These are phyloP conservation scores for Leptothorax acervorum DNA, from an alignment of 2,888 invertebrate genomes.

Conservation along the genomic window DNA sequence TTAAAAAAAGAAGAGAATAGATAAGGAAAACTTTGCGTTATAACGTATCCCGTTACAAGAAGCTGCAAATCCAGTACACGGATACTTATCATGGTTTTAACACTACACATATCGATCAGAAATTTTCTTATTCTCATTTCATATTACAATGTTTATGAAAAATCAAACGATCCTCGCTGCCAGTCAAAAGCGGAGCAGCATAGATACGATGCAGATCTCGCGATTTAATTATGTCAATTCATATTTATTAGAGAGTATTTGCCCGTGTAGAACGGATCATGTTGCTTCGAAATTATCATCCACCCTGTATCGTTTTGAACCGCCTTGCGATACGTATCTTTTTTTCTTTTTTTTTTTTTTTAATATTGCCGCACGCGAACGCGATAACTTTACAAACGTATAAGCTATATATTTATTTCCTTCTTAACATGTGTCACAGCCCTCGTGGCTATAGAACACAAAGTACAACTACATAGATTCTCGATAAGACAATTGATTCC, in stretches of 20 bases:
- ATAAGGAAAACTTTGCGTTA: background rate
- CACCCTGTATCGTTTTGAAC: slow-evolving; percentile 29
- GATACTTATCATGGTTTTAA: background rate
- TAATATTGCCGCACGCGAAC: slow-evolving; percentile 32
- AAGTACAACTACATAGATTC: slow-evolving; percentile 56
- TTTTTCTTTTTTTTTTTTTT: background rate
- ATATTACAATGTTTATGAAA: background rate
- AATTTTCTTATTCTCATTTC: slow-evolving; percentile 2
- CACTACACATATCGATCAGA: background rate
- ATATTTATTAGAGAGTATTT: slow-evolving; percentile 27
- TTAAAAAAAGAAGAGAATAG: background rate
- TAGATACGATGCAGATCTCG: slow-evolving; percentile 25
- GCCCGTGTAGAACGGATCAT: slow-evolving; percentile 6
- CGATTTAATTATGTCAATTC: slow-evolving; percentile 23
- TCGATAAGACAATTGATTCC: slow-evolving; percentile 47
- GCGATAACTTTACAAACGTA: slow-evolving; percentile 37
- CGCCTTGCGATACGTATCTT: slow-evolving; percentile 30
- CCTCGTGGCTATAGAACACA: slow-evolving; percentile 54
- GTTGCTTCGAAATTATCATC: slow-evolving; percentile 37
- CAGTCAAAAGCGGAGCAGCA: background rate
- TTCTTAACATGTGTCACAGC: slow-evolving; percentile 51
- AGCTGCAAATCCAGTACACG: background rate
- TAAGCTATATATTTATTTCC: slow-evolving; percentile 27
- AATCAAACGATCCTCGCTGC: background rate
- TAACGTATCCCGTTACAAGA: background rate